A percentile compares a stretch with the other conserved stretches of the same genome.
phyloP scores from a whole-genome alignment of 2,888 invertebrate genomes.

The Vesta saturnalis region DNA sequence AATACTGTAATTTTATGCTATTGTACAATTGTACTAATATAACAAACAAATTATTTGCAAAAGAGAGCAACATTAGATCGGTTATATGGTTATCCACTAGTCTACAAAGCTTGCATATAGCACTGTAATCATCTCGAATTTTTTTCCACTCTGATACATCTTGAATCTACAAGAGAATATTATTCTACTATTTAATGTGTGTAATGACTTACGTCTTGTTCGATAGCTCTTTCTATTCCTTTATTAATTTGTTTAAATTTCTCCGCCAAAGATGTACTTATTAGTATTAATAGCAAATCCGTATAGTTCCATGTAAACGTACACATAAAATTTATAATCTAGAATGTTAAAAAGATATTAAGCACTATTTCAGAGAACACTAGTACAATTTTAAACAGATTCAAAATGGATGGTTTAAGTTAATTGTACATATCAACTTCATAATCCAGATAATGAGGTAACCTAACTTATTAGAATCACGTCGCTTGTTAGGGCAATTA shows the following conservation, averaged over 20 bases:
- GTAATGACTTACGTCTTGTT: neutral
- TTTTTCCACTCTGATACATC: neutral
- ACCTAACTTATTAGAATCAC: too few relatives aligned
- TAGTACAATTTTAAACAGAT: too few relatives aligned
- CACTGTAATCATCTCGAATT: neutral
- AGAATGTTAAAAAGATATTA: constrained; percentile 31
- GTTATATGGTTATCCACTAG: neutral
- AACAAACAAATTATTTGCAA: neutral
- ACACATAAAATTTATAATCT: constrained; percentile 50
- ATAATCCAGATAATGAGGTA: too few relatives aligned
- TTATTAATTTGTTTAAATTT: constrained; percentile 53
- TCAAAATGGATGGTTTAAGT: too few relatives aligned
- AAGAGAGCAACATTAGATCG: neutral
- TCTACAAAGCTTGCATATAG: neutral
- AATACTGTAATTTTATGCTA: neutral
- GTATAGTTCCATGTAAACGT: constrained; percentile 53
- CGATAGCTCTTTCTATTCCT: constrained; percentile 28
- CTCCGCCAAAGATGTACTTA: constrained; percentile 52
- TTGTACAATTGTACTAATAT: neutral
- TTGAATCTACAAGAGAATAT: neutral
- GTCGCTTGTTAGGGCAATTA: too few relatives aligned
- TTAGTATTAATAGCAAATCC: constrained; percentile 55
- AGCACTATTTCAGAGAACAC: too few relatives aligned
- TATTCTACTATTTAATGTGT: too few relatives aligned
- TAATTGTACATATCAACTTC: too few relatives aligned